Base-by-base conservation (phyloP, 2,888 invertebrate species). In the Chalcosyrphus nemorum region DNA sequence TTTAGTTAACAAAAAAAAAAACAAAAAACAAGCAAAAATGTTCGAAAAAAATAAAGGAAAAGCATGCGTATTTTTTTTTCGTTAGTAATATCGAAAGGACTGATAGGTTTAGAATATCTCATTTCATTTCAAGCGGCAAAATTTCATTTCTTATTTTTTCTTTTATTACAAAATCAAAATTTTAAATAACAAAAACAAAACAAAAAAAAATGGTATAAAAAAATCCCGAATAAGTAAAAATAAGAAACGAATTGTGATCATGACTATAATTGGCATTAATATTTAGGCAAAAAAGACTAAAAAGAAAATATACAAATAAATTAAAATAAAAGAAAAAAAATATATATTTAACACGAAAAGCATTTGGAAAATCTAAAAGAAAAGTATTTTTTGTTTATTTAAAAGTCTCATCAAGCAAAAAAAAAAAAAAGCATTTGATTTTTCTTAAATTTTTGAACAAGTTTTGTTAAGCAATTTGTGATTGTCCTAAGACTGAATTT, bases 401-500 rank as follows among this genome's bases (percentile, higher is more conserved):
- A 52, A 43, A 54, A 63, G 71, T 66, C 66, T 43, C 71, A 63
- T 59, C n/a, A n/a, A n/a, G n/a, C n/a, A n/a, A n/a, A n/a, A n/a
- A n/a, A n/a, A n/a, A n/a, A n/a, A 65, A 56, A 50, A 68, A 56
- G n/a, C 13, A 17, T 72, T 84, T 54, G n/a, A n/a, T 52, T 35
- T 19, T 19, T 24, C 41, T 52, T 50, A 35, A 29, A 27, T 57
- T 74, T 74, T 50, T 63, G 41, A 63, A 65, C 65, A 77, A 86
- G 72, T 86, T 87, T 86, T 86, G 84, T 87, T 87, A 86, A 88
- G 87, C 86, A 87, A 88, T 88, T 88, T 88, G 88, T 88, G 88
- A 88, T 88, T 87, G 88, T 88, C 88, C 87, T 80, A 88, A 88
- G 88, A 88, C 88, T 88, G 88, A 88, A 88, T 88, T 88, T 87